Conservation (phyloP, 1,140 invertebrate genomes). For the Pseudomyrmex flavicornis region DNA sequence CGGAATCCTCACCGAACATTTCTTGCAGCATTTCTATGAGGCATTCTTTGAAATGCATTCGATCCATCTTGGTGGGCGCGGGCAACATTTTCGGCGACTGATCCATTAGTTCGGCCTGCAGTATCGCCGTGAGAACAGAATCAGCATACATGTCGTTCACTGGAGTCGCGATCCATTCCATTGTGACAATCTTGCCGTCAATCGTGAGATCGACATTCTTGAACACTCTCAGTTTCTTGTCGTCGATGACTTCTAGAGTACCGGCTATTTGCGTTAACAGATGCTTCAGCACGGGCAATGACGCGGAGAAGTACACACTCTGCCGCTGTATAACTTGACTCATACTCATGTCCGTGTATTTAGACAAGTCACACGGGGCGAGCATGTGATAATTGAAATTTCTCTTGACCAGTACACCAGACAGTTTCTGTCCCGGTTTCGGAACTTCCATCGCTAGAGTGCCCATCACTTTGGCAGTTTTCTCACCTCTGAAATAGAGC, state of each 20-base stretch:
- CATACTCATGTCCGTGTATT: slow-evolving; percentile 98
- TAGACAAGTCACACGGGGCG: slow-evolving; percentile 95
- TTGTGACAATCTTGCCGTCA: slow-evolving; percentile 93
- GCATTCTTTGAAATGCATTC: slow-evolving; percentile 96
- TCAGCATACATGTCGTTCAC: slow-evolving; percentile 99
- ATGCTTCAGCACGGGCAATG: slow-evolving; percentile 91
- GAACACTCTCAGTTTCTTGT: slow-evolving; percentile 91
- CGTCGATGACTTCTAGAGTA: slow-evolving; percentile 91
- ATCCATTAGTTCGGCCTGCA: slow-evolving; percentile 91
- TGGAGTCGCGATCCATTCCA: slow-evolving; percentile 98
- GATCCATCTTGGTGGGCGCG: slow-evolving; percentile 90
- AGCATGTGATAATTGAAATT: slow-evolving; percentile 99
- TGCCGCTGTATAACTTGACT: slow-evolving; percentile 96
- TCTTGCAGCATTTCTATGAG: slow-evolving; percentile 96
- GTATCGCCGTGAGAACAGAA: slow-evolving; percentile 93
- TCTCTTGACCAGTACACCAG: slow-evolving; percentile 97
- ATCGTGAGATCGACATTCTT: slow-evolving; percentile 92
- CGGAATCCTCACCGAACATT: slow-evolving; percentile 97
- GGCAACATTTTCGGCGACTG: slow-evolving; percentile 87
- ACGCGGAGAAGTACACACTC: slow-evolving; percentile 94
- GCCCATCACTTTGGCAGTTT: slow-evolving; percentile 99
- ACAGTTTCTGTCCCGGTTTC: slow-evolving; percentile 91
- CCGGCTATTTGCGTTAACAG: slow-evolving; percentile 94
- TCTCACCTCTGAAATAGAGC: slow-evolving; percentile 98
- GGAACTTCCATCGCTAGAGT: slow-evolving; percentile 93